Conservation (phyloP, 2,888 invertebrate species). For the Pycnomerus fuliginosus region DNA sequence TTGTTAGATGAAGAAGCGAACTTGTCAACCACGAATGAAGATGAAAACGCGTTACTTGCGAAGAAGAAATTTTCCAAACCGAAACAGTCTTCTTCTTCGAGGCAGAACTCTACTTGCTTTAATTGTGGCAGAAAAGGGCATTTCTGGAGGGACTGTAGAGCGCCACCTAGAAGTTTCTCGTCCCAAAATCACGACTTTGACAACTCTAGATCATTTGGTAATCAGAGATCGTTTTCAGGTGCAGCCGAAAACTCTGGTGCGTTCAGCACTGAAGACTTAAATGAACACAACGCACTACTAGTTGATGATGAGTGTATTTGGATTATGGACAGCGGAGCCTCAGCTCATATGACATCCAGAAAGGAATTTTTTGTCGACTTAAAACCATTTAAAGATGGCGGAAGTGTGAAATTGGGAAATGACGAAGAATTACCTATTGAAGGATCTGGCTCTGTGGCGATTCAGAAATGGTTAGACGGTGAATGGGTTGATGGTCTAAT, state of each 20-base stretch:
- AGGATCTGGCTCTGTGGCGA: conserved; percentile 31
- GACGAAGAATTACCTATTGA: conserved; percentile 27
- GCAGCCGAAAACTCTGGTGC: no score
- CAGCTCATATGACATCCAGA: conserved; percentile 31
- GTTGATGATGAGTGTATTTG: conserved; percentile 24
- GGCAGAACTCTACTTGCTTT: no score
- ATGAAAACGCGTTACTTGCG: conserved; percentile 18
- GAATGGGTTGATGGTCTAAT: conserved; percentile 31
- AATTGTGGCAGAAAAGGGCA: conserved; percentile 27
- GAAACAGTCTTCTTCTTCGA: background rate
- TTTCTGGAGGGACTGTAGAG: conserved; percentile 20
- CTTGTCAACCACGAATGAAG: conserved; percentile 17
- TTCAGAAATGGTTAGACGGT: conserved; percentile 29
- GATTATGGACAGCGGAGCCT: conserved; percentile 36
- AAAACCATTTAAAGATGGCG: background rate
- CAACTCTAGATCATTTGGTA: no score
- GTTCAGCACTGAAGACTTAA: no score
- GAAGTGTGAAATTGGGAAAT: conserved; percentile 27
- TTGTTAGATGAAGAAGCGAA: conserved; percentile 29
- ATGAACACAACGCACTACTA: no score
- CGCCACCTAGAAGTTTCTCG: conserved; percentile 2
- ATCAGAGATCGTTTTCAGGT: no score
- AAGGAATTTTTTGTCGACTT: no score
- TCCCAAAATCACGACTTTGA: background rate
- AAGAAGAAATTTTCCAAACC: background rate